These are phyloP conservation scores for Piprites chloris DNA, from an alignment of 2,113 vertebrate species.

Conservation along the genomic window DNA sequence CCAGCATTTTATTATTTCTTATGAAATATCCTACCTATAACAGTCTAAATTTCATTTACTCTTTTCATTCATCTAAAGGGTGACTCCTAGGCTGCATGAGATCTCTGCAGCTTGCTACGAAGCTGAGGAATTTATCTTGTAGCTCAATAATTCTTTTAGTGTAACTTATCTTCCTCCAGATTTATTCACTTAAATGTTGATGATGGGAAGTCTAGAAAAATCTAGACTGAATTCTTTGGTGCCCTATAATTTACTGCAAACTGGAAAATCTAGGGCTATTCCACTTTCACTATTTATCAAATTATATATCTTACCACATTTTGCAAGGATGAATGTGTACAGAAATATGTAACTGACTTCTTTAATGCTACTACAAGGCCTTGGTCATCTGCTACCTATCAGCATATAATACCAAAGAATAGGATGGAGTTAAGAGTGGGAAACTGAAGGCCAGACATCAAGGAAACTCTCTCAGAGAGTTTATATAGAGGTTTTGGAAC, in stretches of 20 bases:
- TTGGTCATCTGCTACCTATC: neutral
- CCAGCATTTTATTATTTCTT: neutral
- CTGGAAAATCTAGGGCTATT: neutral
- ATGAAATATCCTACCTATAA: neutral
- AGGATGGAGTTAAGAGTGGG: slow-evolving; percentile 8
- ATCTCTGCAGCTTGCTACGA: neutral
- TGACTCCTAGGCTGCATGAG: neutral
- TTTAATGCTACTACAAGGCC: neutral
- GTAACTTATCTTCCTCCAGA: neutral
- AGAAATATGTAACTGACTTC: neutral
- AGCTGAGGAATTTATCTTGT: neutral
- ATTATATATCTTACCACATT: neutral
- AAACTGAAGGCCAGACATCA: slow-evolving; percentile 8
- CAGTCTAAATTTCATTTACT: neutral
- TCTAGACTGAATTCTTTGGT: neutral
- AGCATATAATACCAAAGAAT: neutral
- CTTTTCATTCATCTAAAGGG: neutral
- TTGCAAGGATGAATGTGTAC: neutral
- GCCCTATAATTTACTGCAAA: neutral
- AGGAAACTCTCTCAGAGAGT: slow-evolving; percentile 17
- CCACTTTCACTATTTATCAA: neutral
- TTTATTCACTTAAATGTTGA: neutral
- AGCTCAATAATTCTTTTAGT: neutral
- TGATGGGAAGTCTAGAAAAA: neutral
- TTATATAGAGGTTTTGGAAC: slow-evolving; percentile 2